A percentile compares a stretch with the other conserved stretches of the same genome.
Conservation (phyloP, 1,140 invertebrate species). For the Drosophila asahinai region DNA sequence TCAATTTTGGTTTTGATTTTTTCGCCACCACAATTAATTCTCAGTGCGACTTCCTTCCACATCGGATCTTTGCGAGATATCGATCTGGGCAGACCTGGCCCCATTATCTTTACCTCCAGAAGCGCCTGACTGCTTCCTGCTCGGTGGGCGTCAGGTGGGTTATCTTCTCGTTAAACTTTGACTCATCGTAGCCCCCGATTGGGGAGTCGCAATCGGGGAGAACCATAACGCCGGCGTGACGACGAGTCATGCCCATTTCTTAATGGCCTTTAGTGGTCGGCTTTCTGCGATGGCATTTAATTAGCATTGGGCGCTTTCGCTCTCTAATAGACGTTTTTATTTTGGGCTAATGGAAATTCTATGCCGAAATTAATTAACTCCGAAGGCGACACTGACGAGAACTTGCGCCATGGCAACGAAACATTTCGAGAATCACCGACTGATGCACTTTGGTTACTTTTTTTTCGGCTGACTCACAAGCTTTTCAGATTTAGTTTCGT, state of each 20-base stretch:
- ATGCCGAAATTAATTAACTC: conserved; percentile 67
- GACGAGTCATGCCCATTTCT: conserved; percentile 48
- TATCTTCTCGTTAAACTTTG: conserved; percentile 78
- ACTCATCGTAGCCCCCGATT: conserved; percentile 70
- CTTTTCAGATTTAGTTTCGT: conserved; percentile 45
- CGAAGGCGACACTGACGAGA: conserved; percentile 28
- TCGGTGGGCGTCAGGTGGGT: conserved; percentile 77
- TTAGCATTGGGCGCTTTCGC: conserved; percentile 43
- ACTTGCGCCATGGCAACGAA: conserved; percentile 36
- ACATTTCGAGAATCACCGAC: conserved; percentile 10
- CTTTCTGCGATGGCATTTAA: conserved; percentile 58
- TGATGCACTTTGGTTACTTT: conserved; percentile 21
- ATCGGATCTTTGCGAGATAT: conserved; percentile 26
- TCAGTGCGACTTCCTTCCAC: conserved; percentile 3
- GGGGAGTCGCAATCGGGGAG: conserved; percentile 17
- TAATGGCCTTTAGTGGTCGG: conserved; percentile 35
- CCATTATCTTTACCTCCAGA: conserved; percentile 79
- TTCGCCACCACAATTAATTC: conserved; percentile 19
- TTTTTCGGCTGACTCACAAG: conserved; percentile 54
- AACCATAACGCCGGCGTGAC: conserved; percentile 41
- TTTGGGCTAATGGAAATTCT: conserved; percentile 55
- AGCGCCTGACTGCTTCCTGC: conserved; percentile 81
- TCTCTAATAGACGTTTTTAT: conserved; percentile 23
- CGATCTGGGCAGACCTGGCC: conserved; percentile 6
- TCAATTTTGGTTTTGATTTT: neutral